Evolutionary conservation across 2,113 vertebrate genomes (phyloP), one percentile per base, ranked within the genome.

Genomic region (Thalassarche chlororhynchos): DNA sequence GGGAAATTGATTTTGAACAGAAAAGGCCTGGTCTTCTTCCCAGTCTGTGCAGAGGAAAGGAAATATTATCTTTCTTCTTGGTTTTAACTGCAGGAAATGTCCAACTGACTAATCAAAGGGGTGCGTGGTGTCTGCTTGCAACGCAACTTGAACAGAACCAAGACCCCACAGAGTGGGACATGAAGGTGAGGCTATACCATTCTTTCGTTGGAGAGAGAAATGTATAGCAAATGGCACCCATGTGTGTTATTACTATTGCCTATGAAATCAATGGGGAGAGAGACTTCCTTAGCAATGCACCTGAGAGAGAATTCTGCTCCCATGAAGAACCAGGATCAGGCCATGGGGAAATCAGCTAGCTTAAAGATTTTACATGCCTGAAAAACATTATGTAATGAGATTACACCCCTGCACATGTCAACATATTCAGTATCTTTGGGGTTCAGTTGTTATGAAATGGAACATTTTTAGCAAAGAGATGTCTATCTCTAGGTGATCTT

Each of bases 1-100:
- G 36, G 46, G 24, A 28, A 76, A 86, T 61, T 90, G 83, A 95
- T 96, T 93, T 77, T 70, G 68, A 72, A 90, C 21, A 77, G 71
- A 93, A 93, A 76, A 85, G 10, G 7, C 17, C 26, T 75, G 23
- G 8, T 89, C 34, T 65, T 52, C 65, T 86, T 83, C 66, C 26
- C 32, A 88, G 40, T n/a, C 6, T 77, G 57, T 57, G 44, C 17
- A 87, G 58, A 72, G 11, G 65, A 54, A 92, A 90, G 14, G 18
- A 88, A 90, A 84, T 62, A 57, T 2, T 74, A 24, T 14, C 5
- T 54, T 91, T 72, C 17, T 58, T 83, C n/a, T 84, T 44, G 4
- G 1, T 55, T 91, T 89, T 78, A 47, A 14, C 29, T 44, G 52
- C 18, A 90, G 31, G 8, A 88, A 76, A 29, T 32, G 3, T 64